phyloP scores from a whole-genome alignment of 2,888 invertebrate genomes.

The Lucinisca nassula region DNA sequence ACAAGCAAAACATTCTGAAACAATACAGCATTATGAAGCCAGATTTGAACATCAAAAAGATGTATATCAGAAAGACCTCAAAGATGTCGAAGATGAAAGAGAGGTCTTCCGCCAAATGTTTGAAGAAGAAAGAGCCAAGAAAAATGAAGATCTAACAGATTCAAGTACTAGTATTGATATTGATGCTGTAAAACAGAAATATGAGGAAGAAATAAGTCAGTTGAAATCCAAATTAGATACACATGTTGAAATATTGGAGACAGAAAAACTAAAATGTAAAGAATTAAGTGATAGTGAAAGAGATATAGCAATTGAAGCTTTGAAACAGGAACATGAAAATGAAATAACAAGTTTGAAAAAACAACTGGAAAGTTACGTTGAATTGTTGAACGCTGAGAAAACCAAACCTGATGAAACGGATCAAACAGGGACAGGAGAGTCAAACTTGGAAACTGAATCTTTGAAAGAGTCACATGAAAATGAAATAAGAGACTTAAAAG shows the following conservation, averaged over 20 bases:
- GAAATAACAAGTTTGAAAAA: slow-evolving; percentile 5
- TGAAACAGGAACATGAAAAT: slow-evolving; percentile 28
- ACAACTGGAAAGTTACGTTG: not conserved
- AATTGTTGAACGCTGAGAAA: not conserved
- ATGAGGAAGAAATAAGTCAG: not conserved
- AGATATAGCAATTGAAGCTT: slow-evolving; percentile 19
- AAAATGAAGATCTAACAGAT: not conserved
- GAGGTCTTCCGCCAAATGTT: slow-evolving; percentile 53
- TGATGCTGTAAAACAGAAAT: not conserved
- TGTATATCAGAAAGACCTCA: slow-evolving; percentile 51
- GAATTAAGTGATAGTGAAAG: not conserved
- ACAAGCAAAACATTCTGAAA: slow-evolving; percentile 46
- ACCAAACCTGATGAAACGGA: not conserved
- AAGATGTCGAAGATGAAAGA: slow-evolving; percentile 56
- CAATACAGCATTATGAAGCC: slow-evolving; percentile 42
- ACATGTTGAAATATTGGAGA: not conserved
- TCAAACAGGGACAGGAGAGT: not conserved
- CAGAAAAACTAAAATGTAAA: not conserved
- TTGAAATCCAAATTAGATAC: not conserved
- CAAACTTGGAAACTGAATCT: not conserved
- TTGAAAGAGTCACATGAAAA: not conserved
- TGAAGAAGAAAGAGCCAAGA: slow-evolving; percentile 40
- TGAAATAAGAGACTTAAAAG: not conserved
- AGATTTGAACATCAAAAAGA: slow-evolving; percentile 59
- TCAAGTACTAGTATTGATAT: not conserved